Evolutionary conservation across 2,888 invertebrate genomes (phyloP).

Genomic region (Synanthedon tipuliformis): DNA sequence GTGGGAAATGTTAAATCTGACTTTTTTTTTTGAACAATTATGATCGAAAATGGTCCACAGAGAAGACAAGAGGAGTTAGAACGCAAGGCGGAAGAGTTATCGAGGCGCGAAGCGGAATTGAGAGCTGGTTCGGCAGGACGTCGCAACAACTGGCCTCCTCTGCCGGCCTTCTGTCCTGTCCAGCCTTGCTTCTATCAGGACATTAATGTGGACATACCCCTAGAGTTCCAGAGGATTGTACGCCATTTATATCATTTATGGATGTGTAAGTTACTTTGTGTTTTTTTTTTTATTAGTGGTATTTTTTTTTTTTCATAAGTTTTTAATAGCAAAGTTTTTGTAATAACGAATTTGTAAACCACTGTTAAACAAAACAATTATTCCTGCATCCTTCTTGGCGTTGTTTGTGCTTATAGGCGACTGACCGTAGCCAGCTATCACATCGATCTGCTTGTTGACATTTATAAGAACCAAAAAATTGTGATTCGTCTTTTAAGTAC

Average conservation of each 20-base stretch:
- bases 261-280: conserved; percentile 85
- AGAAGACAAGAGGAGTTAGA: conserved; percentile 91
- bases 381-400: too few relatives aligned
- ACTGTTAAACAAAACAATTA: too few relatives aligned
- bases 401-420: too few relatives aligned
- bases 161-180: conserved; percentile 91
- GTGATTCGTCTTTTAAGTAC: too few relatives aligned
- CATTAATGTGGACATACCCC: conserved; percentile 97
- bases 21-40: not conserved
- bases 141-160: conserved; percentile 98
- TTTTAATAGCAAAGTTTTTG: too few relatives aligned
- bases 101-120: conserved; percentile 89
- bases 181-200: conserved; percentile 99
- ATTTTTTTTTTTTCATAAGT: too few relatives aligned
- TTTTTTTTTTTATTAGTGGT: too few relatives aligned
- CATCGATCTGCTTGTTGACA: too few relatives aligned
- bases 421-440: too few relatives aligned
- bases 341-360: too few relatives aligned
- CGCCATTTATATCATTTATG: conserved; percentile 95
- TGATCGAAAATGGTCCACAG: conserved; percentile 52
- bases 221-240: conserved; percentile 97
- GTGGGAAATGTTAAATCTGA: not conserved
- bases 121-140: conserved; percentile 74
- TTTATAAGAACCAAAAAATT: too few relatives aligned
- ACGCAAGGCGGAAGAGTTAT: conserved; percentile 89